A percentile compares a stretch with the other conserved stretches of the same genome.
These are phyloP conservation scores for Petroica traversi DNA, from an alignment of 2,113 vertebrate genomes.

Conservation along the genomic window DNA sequence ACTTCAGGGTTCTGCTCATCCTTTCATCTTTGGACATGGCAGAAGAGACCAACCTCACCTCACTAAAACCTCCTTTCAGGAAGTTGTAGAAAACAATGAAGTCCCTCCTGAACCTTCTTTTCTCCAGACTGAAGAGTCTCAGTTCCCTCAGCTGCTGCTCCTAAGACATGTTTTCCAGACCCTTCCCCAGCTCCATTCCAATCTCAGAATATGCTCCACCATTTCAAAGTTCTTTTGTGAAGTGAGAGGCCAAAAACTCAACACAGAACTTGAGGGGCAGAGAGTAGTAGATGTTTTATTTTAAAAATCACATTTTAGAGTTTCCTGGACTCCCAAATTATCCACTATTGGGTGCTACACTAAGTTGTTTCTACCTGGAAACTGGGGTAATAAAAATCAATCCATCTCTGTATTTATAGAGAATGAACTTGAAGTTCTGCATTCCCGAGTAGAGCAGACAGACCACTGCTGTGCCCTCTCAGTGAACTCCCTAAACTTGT, in stretches of 20 bases:
- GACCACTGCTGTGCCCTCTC: neutral
- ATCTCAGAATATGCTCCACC: neutral
- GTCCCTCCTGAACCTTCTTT: neutral
- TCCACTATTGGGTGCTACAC: neutral
- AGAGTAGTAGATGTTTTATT: neutral
- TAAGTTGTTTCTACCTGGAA: neutral
- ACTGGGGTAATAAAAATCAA: neutral
- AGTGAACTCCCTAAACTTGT: neutral
- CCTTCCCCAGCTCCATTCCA: neutral
- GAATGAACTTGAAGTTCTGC: neutral
- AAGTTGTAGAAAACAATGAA: neutral
- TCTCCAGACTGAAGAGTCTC: neutral
- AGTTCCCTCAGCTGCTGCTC: neutral
- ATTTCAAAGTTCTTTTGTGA: neutral
- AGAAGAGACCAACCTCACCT: rapidly evolving
- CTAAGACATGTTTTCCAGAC: neutral
- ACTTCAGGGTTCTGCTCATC: neutral
- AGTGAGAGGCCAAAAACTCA: neutral
- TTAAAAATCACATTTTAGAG: neutral
- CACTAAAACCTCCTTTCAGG: rapidly evolving
- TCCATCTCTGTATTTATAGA: neutral
- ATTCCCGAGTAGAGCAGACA: neutral
- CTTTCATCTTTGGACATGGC: neutral
- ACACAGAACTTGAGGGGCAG: rapidly evolving
- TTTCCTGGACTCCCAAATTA: neutral